Conservation (phyloP, 2,888 invertebrate genomes). For the Nemoura dubitans region DNA sequence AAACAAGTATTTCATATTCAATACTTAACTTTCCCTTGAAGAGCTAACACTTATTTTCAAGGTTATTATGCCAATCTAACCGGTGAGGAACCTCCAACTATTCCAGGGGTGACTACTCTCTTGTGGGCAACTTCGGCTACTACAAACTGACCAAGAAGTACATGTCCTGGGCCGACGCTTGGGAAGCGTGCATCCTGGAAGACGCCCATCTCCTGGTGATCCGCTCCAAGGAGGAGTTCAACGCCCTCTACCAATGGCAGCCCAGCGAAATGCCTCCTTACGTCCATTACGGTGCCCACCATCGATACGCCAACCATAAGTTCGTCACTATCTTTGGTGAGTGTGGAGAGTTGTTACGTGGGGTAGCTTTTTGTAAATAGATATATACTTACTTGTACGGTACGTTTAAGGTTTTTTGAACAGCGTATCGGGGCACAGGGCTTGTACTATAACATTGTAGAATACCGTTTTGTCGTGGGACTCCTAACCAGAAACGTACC, state of each 20-base stretch:
- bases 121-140: neutral
- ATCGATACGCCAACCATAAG: neutral
- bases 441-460: too few species aligned
- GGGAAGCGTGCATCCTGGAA: neutral
- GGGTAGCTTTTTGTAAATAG: too few species aligned
- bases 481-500: too few species aligned
- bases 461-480: too few species aligned
- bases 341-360: neutral
- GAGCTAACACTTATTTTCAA: too few species aligned
- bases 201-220: neutral
- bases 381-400: too few species aligned
- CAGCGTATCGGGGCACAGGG: too few species aligned
- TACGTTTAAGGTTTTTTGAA: too few species aligned
- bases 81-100: neutral
- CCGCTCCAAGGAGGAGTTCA: neutral
- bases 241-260: neutral
- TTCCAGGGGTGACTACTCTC: neutral
- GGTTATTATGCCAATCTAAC: too few species aligned
- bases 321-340: neutral
- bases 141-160: neutral
- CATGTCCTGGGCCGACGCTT: neutral
- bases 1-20: too few species aligned
- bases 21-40: too few species aligned
- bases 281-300: neutral
- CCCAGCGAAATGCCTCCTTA: neutral